Evolutionary conservation across 2,113 vertebrate genomes (phyloP).

Genomic region (Fulmarus glacialis): DNA sequence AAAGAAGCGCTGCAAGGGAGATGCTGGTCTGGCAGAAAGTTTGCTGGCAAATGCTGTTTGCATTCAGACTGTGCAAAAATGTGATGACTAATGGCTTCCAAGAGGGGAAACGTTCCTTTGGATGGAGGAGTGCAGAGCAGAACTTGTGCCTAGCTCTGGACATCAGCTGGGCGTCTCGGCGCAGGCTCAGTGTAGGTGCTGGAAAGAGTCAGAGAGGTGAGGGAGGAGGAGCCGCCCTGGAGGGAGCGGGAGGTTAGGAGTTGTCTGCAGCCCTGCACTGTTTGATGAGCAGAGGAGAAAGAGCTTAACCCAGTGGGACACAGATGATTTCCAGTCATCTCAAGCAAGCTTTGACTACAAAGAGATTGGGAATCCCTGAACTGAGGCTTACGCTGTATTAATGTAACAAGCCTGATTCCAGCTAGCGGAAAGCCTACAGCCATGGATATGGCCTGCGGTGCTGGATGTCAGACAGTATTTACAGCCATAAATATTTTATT

Average conservation of each 20-base stretch:
- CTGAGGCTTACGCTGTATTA: background rate
- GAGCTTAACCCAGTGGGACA: background rate
- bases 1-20: background rate
- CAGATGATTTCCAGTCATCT: background rate
- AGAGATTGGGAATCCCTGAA: background rate
- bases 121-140: background rate
- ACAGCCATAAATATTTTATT: background rate
- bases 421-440: background rate
- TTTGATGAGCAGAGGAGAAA: background rate
- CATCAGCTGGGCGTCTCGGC: too few relatives aligned
- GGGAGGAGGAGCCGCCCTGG: background rate
- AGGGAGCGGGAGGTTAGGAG: background rate
- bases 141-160: background rate
- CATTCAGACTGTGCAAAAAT: background rate
- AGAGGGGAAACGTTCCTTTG: background rate
- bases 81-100: fast-evolving
- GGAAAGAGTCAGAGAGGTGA: background rate
- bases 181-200: background rate
- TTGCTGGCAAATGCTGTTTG: background rate
- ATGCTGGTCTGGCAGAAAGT: background rate
- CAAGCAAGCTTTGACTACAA: background rate
- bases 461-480: background rate
- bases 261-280: background rate
- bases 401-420: background rate
- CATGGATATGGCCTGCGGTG: background rate